Conservation (phyloP, 1,140 invertebrate species). For the Microvelia longipes region DNA sequence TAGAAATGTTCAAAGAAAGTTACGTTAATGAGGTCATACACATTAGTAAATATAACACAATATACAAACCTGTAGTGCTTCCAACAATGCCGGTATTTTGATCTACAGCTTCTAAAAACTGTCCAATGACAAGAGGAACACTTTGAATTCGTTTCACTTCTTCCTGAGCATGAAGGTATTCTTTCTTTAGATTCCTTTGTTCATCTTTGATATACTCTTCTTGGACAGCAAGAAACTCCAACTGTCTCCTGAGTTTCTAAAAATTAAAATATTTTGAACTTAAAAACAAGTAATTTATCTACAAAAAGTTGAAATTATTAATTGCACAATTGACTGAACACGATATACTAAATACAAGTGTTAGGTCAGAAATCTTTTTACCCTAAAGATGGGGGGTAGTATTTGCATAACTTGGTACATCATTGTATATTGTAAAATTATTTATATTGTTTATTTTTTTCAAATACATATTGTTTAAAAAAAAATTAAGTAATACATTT, state of each 20-base stretch:
- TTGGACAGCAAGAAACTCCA: conserved; percentile 94
- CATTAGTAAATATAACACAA: no score
- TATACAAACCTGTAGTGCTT: conserved; percentile 47
- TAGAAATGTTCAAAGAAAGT: no score
- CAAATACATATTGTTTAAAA: no score
- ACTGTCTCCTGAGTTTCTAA: conserved; percentile 83
- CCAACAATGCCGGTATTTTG: conserved; percentile 92
- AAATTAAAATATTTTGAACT: conserved; percentile 1
- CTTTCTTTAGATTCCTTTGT: conserved; percentile 92
- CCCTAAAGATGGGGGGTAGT: no score
- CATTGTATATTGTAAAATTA: no score
- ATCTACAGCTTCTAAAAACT: conserved; percentile 95
- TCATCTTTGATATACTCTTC: conserved; percentile 99
- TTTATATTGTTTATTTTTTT: no score
- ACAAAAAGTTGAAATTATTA: neutral
- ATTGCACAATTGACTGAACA: neutral
- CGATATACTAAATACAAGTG: neutral
- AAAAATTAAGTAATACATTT: neutral
- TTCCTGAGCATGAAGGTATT: conserved; percentile 93
- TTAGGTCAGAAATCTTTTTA: neutral
- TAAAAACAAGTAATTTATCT: neutral
- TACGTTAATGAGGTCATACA: no score
- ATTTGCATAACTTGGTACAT: no score
- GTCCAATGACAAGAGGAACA: conserved; percentile 92
- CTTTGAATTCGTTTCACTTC: conserved; percentile 95